phyloP scores from a whole-genome alignment of 1,140 invertebrate genomes.

The Drosophila paulistorum region DNA sequence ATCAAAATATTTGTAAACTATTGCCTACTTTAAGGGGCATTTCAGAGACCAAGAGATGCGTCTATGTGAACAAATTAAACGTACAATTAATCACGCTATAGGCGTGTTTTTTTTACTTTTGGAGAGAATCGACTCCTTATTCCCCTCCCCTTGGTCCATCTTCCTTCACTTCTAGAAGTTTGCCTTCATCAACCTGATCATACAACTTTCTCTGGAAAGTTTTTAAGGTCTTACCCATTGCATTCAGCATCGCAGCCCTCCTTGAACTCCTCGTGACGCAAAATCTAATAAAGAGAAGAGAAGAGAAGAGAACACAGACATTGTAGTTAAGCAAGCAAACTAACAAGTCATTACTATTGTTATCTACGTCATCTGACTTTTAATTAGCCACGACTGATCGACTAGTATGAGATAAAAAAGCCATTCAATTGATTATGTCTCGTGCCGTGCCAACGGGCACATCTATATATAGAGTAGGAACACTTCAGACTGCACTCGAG shows the following conservation, averaged over 20 bases:
- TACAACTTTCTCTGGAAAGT: slow-evolving; percentile 18
- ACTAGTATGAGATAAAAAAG: slow-evolving; percentile 41
- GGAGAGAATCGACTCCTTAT: too few relatives aligned
- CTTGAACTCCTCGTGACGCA: slow-evolving; percentile 98
- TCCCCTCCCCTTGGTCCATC: too few relatives aligned
- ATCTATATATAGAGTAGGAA: too few relatives aligned
- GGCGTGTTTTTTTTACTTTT: too few relatives aligned
- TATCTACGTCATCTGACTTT: slow-evolving; percentile 23
- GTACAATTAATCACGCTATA: too few relatives aligned
- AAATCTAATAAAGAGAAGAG: slow-evolving; percentile 85
- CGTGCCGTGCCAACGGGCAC: not conserved
- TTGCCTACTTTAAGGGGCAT: too few relatives aligned
- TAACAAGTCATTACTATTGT: slow-evolving; percentile 36
- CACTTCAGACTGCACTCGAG: not conserved
- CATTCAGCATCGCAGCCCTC: slow-evolving; percentile 98
- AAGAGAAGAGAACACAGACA: not conserved
- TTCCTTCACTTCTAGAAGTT: too few relatives aligned
- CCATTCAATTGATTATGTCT: slow-evolving; percentile 21
- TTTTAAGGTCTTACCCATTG: slow-evolving; percentile 91
- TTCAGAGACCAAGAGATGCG: too few relatives aligned
- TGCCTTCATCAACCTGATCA: not conserved
- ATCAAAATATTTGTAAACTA: too few relatives aligned
- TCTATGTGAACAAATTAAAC: too few relatives aligned
- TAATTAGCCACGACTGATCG: slow-evolving; percentile 39
- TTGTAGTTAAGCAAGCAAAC: slow-evolving; percentile 7